Base-by-base conservation (phyloP, 2,888 invertebrate species). In the Alviniconcha strummeri region DNA sequence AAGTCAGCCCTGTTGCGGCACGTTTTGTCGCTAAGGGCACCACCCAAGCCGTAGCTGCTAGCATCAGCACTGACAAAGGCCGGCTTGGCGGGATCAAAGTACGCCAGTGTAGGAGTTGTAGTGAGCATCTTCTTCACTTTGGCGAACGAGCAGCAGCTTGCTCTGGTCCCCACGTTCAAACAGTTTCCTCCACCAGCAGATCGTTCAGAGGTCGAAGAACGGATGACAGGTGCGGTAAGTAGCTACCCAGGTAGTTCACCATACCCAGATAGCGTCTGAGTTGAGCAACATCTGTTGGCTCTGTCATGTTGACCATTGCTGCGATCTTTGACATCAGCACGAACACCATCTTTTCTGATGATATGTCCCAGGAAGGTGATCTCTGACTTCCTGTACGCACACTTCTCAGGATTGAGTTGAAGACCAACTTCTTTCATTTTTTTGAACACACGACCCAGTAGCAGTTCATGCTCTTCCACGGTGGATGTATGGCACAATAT, bases 261-360 rank as follows among this genome's bases (percentile, higher is more conserved):
- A 71, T 71, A 17, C 71, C 71, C n/a, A 71, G 19, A 17, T 13
- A 71, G n/a, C 71, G 71, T n/a, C 71, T 15, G n/a, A 71, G 19
- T 17, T 71, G 11, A 6, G 71, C 11, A 6, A 71, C 13, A 17
- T 71, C 17, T 17, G 15, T 15, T 19, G 71, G n/a, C 13, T 71
- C 71, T 15, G 71, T 6, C 71, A 71, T 71, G 13, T 81, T 84
- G 57, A 85, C 52, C 15, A 86, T 75, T 7, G 84, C 76, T 64
- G 57, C 54, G 13, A 85, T 83, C 19, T 82, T 74, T 11, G 81
- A 54, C 52, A 52, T 81, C 67, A 19, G 81, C 64, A 4, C 64
- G n/a, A 13, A 81, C 9, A 3, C 75, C 75, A 6, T 74, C 64
- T 52, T 81, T 60, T 13, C 75, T 75, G 81, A 75, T 81, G 8